Evolutionary conservation across 2,113 vertebrate genomes (phyloP), one percentile per base, ranked within the genome.

Genomic region (Castor canadensis): DNA sequence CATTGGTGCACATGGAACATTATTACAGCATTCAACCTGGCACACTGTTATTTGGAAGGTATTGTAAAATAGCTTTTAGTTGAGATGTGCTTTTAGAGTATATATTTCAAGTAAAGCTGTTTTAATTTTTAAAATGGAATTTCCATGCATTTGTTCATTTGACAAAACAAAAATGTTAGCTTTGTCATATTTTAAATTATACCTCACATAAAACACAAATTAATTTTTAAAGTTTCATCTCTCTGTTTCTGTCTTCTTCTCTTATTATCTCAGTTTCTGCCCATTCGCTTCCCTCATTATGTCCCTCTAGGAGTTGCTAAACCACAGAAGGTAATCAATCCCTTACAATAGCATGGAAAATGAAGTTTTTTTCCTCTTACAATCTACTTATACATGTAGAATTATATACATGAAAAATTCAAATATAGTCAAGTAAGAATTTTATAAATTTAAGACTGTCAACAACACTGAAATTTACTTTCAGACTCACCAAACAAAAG

Each of bases 41-140:
- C 99, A 99, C 96, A 99, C 99, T 49, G 99, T 99, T 66, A 98
- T 99, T 96, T 99, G 99, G 99, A 99, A 99, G 99, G 99, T 99
- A 99, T 9, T 58, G 45, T 82, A 49, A 79, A 88, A 47, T 43
- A 54, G 45, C 40, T 95, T 40, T 66, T 64, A 91, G 49, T 56
- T 62, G 64, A 73, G 38, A 77, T 9, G 47, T 26, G 11, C 22
- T 85, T 45, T 85, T 76, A 66, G 20, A 77, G 10, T 86, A 1
- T 30, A 11, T 38, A 24, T 66, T 73, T 62, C 35, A 83, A 1
- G 79, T 38, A 81, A 82, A 79, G 16, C 32, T 87, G 17, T 89
- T 86, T 43, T 35, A n/a, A 35, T 32, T 93, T 95, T 71, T 77
- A 56, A 93, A 94, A 38, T 72, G 30, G 32, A 52, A 43, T 95